Evolutionary conservation across 2,113 vertebrate genomes (phyloP).

Genomic region (Dasypus novemcinctus): DNA sequence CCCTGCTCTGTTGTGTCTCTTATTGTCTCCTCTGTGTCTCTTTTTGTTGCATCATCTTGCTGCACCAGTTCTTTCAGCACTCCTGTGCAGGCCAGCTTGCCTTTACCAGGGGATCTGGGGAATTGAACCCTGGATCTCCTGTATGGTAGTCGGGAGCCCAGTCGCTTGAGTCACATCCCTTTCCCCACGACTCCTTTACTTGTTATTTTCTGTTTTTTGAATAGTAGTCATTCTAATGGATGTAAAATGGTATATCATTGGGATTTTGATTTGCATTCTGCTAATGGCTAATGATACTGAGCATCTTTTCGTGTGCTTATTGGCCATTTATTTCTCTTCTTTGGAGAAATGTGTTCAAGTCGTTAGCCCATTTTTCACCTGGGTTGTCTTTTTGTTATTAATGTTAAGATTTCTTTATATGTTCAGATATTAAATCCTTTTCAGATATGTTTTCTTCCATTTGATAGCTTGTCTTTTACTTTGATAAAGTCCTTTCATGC

Average conservation of each 20-base stretch:
- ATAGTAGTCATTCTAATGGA: not conserved
- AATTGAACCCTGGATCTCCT: too few relatives aligned
- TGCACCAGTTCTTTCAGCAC: too few relatives aligned
- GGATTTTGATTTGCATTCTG: not conserved
- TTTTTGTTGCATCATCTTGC: too few relatives aligned
- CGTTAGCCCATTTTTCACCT: not conserved
- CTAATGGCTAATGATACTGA: not conserved
- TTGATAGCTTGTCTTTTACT: not conserved
- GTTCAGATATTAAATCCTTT: not conserved
- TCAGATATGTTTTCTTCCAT: not conserved
- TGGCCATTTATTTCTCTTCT: not conserved
- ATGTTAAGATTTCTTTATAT: not conserved
- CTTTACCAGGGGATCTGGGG: too few relatives aligned
- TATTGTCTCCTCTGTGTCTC: too few relatives aligned
- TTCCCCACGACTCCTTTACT: too few relatives aligned
- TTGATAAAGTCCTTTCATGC: too few relatives aligned
- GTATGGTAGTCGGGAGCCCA: too few relatives aligned
- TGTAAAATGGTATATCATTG: not conserved
- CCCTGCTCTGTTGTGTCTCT: too few relatives aligned
- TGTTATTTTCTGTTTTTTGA: not conserved
- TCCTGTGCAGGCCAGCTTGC: too few relatives aligned
- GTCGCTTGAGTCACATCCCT: too few relatives aligned
- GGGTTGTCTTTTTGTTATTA: too few relatives aligned
- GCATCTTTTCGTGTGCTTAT: not conserved
- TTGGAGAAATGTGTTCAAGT: not conserved